These are phyloP conservation scores for Pelecanoides urinatrix DNA, from an alignment of 2,113 vertebrate species.

Conservation along the genomic window DNA sequence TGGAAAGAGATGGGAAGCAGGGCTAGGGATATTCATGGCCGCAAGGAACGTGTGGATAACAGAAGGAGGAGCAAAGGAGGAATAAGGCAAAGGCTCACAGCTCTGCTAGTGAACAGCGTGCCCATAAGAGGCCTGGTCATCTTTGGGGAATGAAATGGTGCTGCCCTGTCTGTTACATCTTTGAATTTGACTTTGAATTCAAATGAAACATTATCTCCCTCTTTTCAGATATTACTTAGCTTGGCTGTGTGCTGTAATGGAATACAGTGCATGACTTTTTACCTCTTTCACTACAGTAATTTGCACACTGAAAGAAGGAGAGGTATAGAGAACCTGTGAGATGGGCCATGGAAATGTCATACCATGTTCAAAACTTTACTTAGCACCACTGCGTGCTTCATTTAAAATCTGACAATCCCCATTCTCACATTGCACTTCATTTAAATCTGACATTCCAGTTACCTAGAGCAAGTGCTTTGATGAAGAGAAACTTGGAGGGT, in stretches of 20 bases:
- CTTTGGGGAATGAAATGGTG: not conserved
- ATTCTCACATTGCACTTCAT: conserved; percentile 28
- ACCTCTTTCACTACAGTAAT: not conserved
- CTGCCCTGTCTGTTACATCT: not conserved
- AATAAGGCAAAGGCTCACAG: not conserved
- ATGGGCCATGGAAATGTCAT: conserved; percentile 22
- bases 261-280: not conserved
- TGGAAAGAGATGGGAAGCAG: not conserved
- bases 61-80: not conserved
- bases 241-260: not conserved
- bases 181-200: not conserved
- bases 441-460: conserved; percentile 60
- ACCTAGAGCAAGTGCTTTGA: conserved; percentile 51
- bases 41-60: not conserved
- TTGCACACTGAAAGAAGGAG: not conserved
- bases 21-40: not conserved
- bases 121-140: not conserved
- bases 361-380: conserved; percentile 32
- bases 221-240: not conserved
- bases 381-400: not conserved
- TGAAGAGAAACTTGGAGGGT: conserved; percentile 54
- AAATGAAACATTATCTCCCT: not conserved
- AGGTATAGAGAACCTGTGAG: not conserved
- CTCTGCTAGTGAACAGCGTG: not conserved
- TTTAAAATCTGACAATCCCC: conserved; percentile 54